A percentile compares a stretch with the other conserved stretches of the same genome.
These are phyloP conservation scores for Cossypha caffra DNA, from an alignment of 2,797 vertebrate genomes.

Conservation along the genomic window DNA sequence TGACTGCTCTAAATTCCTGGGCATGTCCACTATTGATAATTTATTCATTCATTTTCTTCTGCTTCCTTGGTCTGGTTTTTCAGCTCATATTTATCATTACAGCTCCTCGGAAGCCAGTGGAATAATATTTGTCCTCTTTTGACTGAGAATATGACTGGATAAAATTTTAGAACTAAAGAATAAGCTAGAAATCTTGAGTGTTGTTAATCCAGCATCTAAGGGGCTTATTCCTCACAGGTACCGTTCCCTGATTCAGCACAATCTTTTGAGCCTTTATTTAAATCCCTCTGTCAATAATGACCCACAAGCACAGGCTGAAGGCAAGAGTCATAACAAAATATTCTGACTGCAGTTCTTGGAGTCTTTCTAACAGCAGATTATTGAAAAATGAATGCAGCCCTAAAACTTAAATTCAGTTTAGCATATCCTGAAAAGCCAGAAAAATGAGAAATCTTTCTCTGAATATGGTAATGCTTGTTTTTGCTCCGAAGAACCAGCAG, in stretches of 20 bases:
- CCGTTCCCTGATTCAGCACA: constrained; percentile 10
- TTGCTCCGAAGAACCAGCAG: constrained; percentile 6
- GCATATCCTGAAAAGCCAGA: background rate
- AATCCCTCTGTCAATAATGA: background rate
- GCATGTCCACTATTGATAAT: background rate
- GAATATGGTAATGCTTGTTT: background rate
- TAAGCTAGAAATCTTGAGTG: background rate
- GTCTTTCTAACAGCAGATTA: background rate
- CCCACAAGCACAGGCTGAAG: background rate
- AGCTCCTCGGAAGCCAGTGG: background rate
- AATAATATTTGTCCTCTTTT: background rate
- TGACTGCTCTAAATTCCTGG: background rate
- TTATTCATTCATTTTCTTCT: constrained; percentile 23
- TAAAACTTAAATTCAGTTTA: constrained; percentile 9
- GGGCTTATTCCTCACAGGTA: background rate
- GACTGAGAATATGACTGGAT: background rate
- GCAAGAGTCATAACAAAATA: background rate
- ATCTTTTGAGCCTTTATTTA: constrained; percentile 7
- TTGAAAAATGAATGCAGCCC: background rate
- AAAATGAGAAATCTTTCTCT: background rate
- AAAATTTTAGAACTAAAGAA: background rate
- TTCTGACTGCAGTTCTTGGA: background rate
- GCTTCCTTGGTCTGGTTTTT: background rate
- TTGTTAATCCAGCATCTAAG: background rate
- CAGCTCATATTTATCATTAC: background rate